Evolutionary conservation across 2,113 vertebrate species (phyloP), one percentile per base, ranked within the genome.

Genomic region (Ancistrus triradiatus): DNA sequence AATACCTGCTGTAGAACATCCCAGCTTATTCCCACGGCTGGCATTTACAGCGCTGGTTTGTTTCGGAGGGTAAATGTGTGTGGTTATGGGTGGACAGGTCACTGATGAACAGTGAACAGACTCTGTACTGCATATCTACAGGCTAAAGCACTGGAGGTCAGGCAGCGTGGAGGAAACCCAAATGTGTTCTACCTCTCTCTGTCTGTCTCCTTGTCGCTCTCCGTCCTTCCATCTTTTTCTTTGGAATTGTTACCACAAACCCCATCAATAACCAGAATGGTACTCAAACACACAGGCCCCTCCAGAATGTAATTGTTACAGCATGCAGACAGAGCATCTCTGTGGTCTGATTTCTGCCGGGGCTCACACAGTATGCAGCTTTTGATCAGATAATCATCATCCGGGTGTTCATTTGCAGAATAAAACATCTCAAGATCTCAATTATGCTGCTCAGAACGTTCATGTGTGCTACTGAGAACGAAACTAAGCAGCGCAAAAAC

Each of bases 41-140:
- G 61, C 33, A 59, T 44, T n/a, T 55, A 63, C 27, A 49, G 22
- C 67, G 69, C 59, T 57, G 47, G 19, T 53, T 33, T 52, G 21
- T 35, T 46, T 35, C 18, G 6, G 6, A 42, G 66, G 31, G 15
- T 35, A 47, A 71, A 62, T 56, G 43, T 27, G 25, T 59, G 60
- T 49, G 53, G 19, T 59, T 56, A 50, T 55, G 56, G 68, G 27
- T 68, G 55, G 47, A 65, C 59, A 65, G 61, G 60, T 55, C 7
- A 14, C 25, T 46, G 69, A 75, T 75, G 64, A 68, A 75, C 71
- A 65, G 48, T 37, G 55, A 35, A 31, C 33, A 55, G 53, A 35
- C 69, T 50, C 33, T 22, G 22, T 43, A 38, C 22, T 51, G 42
- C 24, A 55, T 59, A 69, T 55, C 70, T 55, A 53, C 53, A 49